Percentiles rank a stretch among this genome's conserved stretches.
Conservation (phyloP, 2,888 invertebrate genomes). For the Eupeodes latifasciatus region DNA sequence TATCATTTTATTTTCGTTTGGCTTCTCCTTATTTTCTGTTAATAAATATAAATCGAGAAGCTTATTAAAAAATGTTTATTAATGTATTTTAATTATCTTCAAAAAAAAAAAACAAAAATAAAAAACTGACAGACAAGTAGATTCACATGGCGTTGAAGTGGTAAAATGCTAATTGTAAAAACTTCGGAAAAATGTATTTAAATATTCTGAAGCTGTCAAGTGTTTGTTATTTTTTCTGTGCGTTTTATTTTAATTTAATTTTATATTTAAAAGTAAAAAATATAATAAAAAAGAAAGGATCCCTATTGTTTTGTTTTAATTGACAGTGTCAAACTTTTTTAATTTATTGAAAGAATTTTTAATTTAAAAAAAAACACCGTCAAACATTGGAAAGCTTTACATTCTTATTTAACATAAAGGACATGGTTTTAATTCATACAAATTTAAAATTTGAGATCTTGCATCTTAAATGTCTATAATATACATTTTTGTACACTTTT, state of each 20-base stretch:
- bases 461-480: no score
- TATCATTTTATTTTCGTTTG: conserved; percentile 1
- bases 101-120: neutral
- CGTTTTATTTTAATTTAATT: neutral
- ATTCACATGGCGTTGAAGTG: conserved; percentile 10
- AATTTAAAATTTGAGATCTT: no score
- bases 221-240: neutral
- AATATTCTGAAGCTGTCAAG: neutral
- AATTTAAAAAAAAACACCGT: no score
- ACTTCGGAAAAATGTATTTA: neutral
- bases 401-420: no score
- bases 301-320: neutral
- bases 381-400: no score
- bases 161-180: neutral
- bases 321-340: neutral
- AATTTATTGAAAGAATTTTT: no score
- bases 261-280: neutral
- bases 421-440: no score
- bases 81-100: conserved; percentile 23
- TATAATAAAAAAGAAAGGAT: neutral
- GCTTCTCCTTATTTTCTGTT: neutral
- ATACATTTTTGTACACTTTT: no score
- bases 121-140: conserved; percentile 17
- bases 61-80: conserved; percentile 9
- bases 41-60: neutral